Conservation (phyloP, 2,888 invertebrate species). For the Pseudococcus longispinus region DNA sequence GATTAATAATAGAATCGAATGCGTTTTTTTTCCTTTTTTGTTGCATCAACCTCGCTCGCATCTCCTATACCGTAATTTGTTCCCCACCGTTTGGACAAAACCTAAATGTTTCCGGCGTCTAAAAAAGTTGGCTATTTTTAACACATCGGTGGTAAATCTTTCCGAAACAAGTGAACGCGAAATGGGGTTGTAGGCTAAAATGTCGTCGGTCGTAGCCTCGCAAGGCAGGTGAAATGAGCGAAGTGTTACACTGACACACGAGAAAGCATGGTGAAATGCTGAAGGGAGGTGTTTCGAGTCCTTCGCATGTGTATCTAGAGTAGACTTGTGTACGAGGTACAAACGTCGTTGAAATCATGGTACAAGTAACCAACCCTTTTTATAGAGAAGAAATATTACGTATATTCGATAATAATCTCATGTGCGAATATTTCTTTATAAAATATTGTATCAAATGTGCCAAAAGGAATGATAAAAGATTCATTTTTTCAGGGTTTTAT, state of each 20-base stretch:
- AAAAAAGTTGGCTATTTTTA: neutral
- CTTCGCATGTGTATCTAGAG: neutral
- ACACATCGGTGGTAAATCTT: neutral
- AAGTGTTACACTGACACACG: neutral
- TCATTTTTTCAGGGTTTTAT: neutral
- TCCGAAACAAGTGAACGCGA: neutral
- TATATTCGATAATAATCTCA: neutral
- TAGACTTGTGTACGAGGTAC: neutral
- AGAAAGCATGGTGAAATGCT: neutral
- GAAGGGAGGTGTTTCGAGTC: neutral
- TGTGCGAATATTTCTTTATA: neutral
- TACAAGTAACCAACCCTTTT: neutral
- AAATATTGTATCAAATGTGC: neutral
- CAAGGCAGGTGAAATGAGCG: neutral
- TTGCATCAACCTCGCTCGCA: neutral
- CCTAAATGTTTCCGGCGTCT: neutral
- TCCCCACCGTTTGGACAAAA: neutral
- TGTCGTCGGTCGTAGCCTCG: neutral
- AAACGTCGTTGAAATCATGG: neutral
- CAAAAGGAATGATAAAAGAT: neutral
- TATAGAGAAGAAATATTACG: neutral
- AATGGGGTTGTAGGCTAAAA: neutral
- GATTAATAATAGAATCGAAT: slow-evolving; percentile 39
- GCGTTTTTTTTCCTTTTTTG: slow-evolving; percentile 12
- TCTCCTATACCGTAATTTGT: neutral